Conservation (phyloP, 1,140 invertebrate genomes). For the Protaetia brevitarsis region DNA sequence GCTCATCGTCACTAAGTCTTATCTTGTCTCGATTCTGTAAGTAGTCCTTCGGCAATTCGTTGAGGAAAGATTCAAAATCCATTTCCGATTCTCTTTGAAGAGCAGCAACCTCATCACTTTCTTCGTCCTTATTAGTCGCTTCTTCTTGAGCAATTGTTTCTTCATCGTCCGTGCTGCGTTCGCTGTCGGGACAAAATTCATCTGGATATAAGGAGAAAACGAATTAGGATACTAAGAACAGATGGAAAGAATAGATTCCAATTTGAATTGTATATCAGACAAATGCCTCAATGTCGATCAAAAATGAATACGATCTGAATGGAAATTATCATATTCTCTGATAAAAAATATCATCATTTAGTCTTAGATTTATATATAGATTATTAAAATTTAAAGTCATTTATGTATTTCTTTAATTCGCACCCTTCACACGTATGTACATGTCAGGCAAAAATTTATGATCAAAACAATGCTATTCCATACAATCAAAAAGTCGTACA, state of each 20-base stretch:
- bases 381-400: no score
- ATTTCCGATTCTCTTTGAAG: conserved; percentile 87
- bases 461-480: no score
- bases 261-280: conserved; percentile 3
- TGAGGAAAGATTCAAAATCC: conserved; percentile 84
- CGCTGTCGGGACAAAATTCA: conserved; percentile 75
- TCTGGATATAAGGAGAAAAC: conserved; percentile 50
- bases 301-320: conserved; percentile 7
- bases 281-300: conserved; percentile 22
- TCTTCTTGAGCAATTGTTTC: conserved; percentile 94
- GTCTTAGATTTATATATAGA: no score
- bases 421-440: no score
- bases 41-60: conserved; percentile 72
- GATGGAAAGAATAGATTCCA: not conserved
- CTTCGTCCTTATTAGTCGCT: conserved; percentile 57
- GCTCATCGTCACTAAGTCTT: conserved; percentile 42
- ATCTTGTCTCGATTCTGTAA: conserved; percentile 66
- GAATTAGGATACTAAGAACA: not conserved
- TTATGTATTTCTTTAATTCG: no score
- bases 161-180: conserved; percentile 86
- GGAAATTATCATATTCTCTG: conserved; percentile 13
- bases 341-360: conserved; percentile 10
- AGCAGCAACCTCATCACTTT: conserved; percentile 78
- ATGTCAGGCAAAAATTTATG: no score
- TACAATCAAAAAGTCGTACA: no score